A percentile compares a stretch with the other conserved stretches of the same genome.
phyloP scores from a whole-genome alignment of 1,140 invertebrate species.

The Micrasema longulum region DNA sequence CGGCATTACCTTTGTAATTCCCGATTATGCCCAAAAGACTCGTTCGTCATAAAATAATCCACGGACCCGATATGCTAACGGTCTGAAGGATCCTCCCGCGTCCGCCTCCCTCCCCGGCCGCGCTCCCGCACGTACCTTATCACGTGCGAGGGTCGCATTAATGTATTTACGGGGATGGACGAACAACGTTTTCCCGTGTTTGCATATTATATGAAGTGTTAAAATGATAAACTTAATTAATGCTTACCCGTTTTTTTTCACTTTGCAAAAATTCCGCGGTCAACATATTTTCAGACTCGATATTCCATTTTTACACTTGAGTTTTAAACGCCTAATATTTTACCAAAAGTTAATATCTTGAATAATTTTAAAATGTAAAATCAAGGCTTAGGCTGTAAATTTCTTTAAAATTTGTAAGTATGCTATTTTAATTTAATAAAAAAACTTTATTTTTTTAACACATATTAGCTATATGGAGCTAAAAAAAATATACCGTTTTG shows the following conservation, averaged over 20 bases:
- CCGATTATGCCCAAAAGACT: constrained; percentile 54
- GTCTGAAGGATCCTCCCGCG: constrained; percentile 36
- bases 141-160: constrained; percentile 24
- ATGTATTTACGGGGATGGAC: constrained; percentile 34
- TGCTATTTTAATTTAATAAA: too few relatives aligned
- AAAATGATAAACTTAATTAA: constrained; percentile 32
- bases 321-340: too few relatives aligned
- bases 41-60: constrained; percentile 55
- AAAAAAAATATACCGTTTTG: too few relatives aligned
- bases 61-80: constrained; percentile 40
- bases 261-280: neutral
- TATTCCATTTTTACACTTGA: too few relatives aligned
- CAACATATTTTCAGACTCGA: neutral
- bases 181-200: constrained; percentile 17
- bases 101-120: neutral
- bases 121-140: neutral
- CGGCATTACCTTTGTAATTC: constrained; percentile 53
- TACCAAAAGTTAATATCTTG: too few relatives aligned
- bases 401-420: too few relatives aligned
- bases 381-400: too few relatives aligned
- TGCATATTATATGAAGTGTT: constrained; percentile 22
- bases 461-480: too few relatives aligned
- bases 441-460: too few relatives aligned
- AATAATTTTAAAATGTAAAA: too few relatives aligned
- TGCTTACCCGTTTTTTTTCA: constrained; percentile 9